These are phyloP conservation scores for Ahaetulla prasina DNA, from an alignment of 2,113 vertebrate genomes.

Conservation along the genomic window DNA sequence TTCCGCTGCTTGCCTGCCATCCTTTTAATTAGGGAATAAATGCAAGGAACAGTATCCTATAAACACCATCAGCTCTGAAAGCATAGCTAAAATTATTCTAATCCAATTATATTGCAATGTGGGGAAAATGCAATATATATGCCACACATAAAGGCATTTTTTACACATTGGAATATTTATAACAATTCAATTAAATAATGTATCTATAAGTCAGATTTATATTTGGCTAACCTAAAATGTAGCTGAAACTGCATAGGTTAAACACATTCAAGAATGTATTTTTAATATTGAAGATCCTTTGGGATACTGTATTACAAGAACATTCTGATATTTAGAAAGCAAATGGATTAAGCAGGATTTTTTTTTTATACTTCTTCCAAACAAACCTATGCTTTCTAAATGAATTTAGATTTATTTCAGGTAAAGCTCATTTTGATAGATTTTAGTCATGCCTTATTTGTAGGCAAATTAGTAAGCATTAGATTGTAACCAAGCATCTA, in stretches of 20 bases:
- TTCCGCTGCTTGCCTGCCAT: neutral
- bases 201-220: constrained; percentile 9
- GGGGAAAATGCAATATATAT: neutral
- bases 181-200: neutral
- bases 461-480: constrained; percentile 18
- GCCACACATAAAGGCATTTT: neutral
- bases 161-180: neutral
- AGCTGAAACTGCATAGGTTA: neutral
- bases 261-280: neutral
- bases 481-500: constrained; percentile 9
- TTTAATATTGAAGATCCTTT: constrained; percentile 21
- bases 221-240: constrained; percentile 10
- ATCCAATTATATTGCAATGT: neutral
- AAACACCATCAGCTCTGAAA: constrained; percentile 46
- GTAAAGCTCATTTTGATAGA: constrained; percentile 10
- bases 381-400: neutral
- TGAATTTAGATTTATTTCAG: constrained; percentile 29
- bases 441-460: constrained; percentile 7
- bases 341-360: constrained; percentile 22
- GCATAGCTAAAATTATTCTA: neutral
- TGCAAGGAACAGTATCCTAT: constrained; percentile 25
- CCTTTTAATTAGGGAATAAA: neutral
- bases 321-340: constrained; percentile 15
- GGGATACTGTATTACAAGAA: constrained; percentile 3
- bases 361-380: constrained; percentile 19